Percentiles rank a stretch among this genome's conserved stretches.
These are phyloP conservation scores for Leucoraja ocellata DNA, from an alignment of 2,797 vertebrate species.

Conservation along the genomic window DNA sequence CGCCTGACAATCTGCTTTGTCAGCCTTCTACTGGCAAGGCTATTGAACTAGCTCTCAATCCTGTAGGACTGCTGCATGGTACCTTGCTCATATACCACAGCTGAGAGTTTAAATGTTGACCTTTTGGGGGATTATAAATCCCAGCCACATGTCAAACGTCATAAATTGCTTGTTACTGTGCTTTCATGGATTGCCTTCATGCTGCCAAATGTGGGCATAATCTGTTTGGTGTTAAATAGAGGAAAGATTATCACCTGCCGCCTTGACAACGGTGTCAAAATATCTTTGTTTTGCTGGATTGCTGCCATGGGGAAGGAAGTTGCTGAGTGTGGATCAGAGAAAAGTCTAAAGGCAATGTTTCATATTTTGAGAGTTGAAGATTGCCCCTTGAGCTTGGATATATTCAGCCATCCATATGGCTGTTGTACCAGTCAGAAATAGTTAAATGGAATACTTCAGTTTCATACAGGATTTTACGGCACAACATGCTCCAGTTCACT, in stretches of 20 bases:
- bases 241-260: too few species aligned
- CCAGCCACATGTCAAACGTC: background rate
- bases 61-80: background rate
- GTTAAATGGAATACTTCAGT: slow-evolving; percentile 32
- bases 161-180: background rate
- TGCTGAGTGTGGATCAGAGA: background rate
- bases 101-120: background rate
- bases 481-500: slow-evolving; percentile 47
- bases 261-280: background rate
- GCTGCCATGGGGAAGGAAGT: background rate
- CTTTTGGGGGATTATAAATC: background rate
- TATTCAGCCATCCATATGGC: background rate
- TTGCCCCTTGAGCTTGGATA: background rate
- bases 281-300: background rate
- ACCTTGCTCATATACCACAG: background rate
- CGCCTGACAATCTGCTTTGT: too few species aligned
- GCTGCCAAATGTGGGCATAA: background rate
- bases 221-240: background rate
- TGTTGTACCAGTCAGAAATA: background rate
- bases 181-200: background rate
- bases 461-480: slow-evolving; percentile 46
- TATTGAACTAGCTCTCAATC: background rate
- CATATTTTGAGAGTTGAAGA: background rate
- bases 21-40: background rate
- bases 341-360: background rate